Conservation (phyloP, 2,888 invertebrate species). For the Melanargia galathea region DNA sequence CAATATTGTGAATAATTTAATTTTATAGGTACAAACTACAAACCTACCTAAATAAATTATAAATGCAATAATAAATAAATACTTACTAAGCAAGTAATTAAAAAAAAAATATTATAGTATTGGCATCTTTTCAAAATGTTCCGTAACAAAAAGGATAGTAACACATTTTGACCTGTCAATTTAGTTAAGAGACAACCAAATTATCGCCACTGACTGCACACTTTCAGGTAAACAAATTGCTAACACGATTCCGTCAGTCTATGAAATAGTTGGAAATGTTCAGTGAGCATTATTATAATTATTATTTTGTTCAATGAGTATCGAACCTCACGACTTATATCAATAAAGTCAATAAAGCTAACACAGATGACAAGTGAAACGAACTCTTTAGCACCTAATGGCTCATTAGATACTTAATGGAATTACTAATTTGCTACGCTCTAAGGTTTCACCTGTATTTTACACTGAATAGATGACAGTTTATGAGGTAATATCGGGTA, state of each 20-base stretch:
- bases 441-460: conserved; percentile 7
- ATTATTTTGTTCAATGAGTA: conserved; percentile 8
- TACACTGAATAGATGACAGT: background rate
- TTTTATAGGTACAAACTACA: too few relatives aligned
- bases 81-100: too few relatives aligned
- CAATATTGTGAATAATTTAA: too few relatives aligned
- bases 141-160: too few relatives aligned
- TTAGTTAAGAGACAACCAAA: background rate
- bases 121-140: too few relatives aligned
- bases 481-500: background rate
- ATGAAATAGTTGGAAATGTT: conserved; percentile 6
- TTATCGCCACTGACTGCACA: background rate
- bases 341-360: conserved; percentile 3
- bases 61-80: too few relatives aligned
- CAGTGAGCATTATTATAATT: background rate
- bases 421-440: conserved; percentile 4
- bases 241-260: background rate
- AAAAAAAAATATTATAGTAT: too few relatives aligned
- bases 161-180: background rate
- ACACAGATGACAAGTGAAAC: conserved; percentile 6
- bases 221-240: background rate
- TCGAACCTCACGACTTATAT: too few relatives aligned
- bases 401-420: conserved; percentile 15
- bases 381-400: conserved; percentile 3
- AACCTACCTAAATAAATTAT: too few relatives aligned